A percentile compares a stretch with the other conserved stretches of the same genome.
Evolutionary conservation across 2,797 vertebrate genomes (phyloP).

Genomic region (Tapirus indicus): DNA sequence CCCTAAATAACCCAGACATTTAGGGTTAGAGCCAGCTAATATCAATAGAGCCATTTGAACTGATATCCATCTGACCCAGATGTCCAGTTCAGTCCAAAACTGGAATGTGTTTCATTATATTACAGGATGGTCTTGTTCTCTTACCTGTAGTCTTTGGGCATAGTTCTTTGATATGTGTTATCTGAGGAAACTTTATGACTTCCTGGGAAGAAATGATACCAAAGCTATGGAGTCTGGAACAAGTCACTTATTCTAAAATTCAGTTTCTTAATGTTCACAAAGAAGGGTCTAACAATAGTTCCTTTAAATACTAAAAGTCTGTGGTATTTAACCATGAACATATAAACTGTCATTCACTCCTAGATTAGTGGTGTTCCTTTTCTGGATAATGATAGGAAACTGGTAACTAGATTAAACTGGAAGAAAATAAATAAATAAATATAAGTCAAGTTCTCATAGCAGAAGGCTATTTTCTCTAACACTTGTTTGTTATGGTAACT

Average conservation of each 20-base stretch:
- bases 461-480: neutral
- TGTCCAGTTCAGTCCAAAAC: neutral
- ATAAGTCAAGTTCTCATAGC: neutral
- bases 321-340: neutral
- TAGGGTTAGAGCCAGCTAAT: neutral
- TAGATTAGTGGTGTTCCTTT: neutral
- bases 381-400: neutral
- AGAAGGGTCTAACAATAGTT: neutral
- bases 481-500: neutral
- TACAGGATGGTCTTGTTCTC: neutral
- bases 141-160: neutral
- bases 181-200: neutral
- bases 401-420: neutral
- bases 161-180: neutral
- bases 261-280: neutral
- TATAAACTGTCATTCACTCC: neutral
- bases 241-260: slow-evolving; percentile 26
- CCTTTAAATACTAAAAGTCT: neutral
- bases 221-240: neutral
- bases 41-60: neutral
- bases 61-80: neutral
- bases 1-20: neutral
- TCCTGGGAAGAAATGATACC: neutral
- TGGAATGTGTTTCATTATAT: neutral
- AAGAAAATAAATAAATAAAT: slow-evolving; percentile 33